Conservation (phyloP, 2,797 vertebrate species). For the Amniataba percoides region DNA sequence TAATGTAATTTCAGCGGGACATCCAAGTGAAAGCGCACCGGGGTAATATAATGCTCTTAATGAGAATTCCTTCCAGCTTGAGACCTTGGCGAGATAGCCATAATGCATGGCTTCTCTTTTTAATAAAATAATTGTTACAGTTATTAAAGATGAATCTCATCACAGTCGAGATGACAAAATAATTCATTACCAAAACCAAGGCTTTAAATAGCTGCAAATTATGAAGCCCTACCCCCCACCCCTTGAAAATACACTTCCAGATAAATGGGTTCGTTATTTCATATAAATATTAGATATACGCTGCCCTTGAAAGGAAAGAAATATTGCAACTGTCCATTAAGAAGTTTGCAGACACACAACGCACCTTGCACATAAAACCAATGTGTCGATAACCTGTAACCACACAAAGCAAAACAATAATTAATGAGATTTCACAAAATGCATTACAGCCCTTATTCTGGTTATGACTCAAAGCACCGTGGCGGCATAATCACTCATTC, state of each 20-base stretch:
- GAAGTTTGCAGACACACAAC: constrained; percentile 51
- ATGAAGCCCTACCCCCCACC: constrained; percentile 60
- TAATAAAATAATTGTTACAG: constrained; percentile 90
- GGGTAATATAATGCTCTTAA: constrained; percentile 88
- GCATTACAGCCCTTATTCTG: neutral
- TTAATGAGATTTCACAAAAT: neutral
- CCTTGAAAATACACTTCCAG: constrained; percentile 77
- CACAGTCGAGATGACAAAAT: constrained; percentile 88
- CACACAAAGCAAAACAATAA: constrained; percentile 6
- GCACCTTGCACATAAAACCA: constrained; percentile 37
- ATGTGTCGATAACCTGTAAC: constrained; percentile 44
- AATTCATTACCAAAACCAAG: constrained; percentile 87
- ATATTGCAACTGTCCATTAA: constrained; percentile 70
- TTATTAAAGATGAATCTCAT: constrained; percentile 91
- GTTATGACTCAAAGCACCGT: neutral
- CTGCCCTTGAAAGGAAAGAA: constrained; percentile 79
- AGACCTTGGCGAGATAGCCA: constrained; percentile 84
- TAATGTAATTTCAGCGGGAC: constrained; percentile 85
- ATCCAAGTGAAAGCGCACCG: constrained; percentile 82
- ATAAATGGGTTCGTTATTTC: constrained; percentile 84
- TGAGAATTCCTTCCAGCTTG: constrained; percentile 85
- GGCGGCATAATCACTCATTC: neutral
- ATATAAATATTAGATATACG: constrained; percentile 84
- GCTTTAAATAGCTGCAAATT: constrained; percentile 89
- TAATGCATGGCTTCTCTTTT: constrained; percentile 86